Conservation (phyloP, 2,113 vertebrate genomes). For the Eudyptes chrysolophus region DNA sequence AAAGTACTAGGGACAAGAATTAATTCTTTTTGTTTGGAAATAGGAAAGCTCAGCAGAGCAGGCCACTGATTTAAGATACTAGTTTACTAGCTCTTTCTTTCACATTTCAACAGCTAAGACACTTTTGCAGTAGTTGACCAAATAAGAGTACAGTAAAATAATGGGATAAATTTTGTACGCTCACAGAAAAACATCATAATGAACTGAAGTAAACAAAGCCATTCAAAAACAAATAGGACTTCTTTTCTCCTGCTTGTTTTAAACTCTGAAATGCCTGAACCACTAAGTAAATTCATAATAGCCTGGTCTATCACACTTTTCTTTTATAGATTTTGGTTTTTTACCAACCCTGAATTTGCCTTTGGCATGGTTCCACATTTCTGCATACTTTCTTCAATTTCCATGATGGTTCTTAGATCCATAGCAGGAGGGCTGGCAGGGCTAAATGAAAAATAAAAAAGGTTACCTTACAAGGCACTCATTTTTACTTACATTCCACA, state of each 20-base stretch:
- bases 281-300: slow-evolving; percentile 19
- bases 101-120: background rate
- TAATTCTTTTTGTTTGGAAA: background rate
- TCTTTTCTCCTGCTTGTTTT: background rate
- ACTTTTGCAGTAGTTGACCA: background rate
- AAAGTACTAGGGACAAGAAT: background rate
- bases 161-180: background rate
- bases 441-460: slow-evolving; percentile 70
- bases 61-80: background rate
- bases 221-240: background rate
- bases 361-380: slow-evolving; percentile 84
- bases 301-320: background rate
- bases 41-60: background rate
- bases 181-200: background rate
- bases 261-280: background rate
- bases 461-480: slow-evolving; percentile 47
- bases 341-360: slow-evolving; percentile 78
- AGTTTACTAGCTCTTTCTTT: background rate
- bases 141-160: background rate
- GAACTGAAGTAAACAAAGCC: slow-evolving; percentile 17
- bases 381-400: slow-evolving; percentile 90
- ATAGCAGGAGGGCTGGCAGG: slow-evolving; percentile 83
- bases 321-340: slow-evolving; percentile 56
- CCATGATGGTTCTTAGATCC: slow-evolving; percentile 95
- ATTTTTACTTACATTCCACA: slow-evolving; percentile 48